Conservation (phyloP, 2,797 vertebrate species). For the Mastacembelus armatus region DNA sequence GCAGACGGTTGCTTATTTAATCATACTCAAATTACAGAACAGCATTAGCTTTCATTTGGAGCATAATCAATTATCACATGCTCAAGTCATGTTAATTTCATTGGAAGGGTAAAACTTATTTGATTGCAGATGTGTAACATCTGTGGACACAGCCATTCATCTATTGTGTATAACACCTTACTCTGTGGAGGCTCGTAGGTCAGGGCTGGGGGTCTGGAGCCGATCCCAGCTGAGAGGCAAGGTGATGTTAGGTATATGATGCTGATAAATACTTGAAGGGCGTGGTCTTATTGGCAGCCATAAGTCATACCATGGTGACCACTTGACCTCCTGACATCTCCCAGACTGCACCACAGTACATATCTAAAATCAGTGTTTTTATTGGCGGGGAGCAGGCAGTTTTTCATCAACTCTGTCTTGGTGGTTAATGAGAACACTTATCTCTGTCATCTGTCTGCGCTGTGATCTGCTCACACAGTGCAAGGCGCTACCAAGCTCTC, state of each 20-base stretch:
- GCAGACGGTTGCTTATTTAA: too few relatives aligned
- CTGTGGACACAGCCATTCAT: too few relatives aligned
- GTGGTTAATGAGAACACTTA: conserved; percentile 75
- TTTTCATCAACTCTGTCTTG: conserved; percentile 35
- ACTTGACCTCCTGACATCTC: conserved; percentile 54
- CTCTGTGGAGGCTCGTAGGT: too few relatives aligned
- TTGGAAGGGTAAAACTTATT: conserved; percentile 1
- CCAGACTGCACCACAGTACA: conserved; percentile 39
- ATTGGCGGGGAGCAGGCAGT: conserved; percentile 27
- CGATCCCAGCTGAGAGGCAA: too few relatives aligned
- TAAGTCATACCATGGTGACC: conserved; percentile 43
- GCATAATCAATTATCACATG: neutral
- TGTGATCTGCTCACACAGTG: conserved; percentile 61
- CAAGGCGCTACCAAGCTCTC: conserved; percentile 31
- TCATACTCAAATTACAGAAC: too few relatives aligned
- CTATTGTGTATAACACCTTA: too few relatives aligned
- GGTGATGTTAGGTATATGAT: neutral
- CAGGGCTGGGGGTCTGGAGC: too few relatives aligned
- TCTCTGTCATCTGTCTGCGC: conserved; percentile 68
- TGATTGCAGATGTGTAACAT: conserved; percentile 2
- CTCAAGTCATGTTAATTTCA: neutral
- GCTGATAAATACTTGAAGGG: neutral
- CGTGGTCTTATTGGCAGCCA: conserved; percentile 10
- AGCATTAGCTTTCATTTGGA: too few relatives aligned
- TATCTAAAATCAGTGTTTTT: conserved; percentile 31